Evolutionary conservation across 2,888 invertebrate genomes (phyloP).

Genomic region (Ichneumon xanthorius): DNA sequence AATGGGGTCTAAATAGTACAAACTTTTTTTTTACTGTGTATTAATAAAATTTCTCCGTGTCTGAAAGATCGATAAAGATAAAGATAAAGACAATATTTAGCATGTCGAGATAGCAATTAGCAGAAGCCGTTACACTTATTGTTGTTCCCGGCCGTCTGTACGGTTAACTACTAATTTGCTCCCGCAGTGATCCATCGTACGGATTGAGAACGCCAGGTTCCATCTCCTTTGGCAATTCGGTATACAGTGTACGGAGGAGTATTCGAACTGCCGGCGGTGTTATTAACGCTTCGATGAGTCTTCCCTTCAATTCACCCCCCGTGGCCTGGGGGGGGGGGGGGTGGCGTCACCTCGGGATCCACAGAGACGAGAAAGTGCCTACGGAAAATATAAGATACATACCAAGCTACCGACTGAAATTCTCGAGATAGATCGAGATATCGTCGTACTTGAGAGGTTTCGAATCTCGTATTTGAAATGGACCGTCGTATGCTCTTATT

Average conservation of each 20-base stretch:
- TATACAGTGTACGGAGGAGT: background rate
- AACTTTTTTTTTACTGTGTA: no score
- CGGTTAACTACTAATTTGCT: constrained; percentile 44
- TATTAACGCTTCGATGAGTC: constrained; percentile 73
- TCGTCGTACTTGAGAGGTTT: constrained; percentile 57
- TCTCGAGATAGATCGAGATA: constrained; percentile 51
- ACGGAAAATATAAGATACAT: constrained; percentile 30
- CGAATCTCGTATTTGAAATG: constrained; percentile 48
- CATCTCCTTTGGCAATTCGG: constrained; percentile 1
- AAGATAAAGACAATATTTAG: background rate
- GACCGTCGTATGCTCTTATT: background rate
- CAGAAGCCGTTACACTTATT: background rate
- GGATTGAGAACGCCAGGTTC: background rate
- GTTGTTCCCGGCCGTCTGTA: background rate
- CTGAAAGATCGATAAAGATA: background rate
- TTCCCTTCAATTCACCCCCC: constrained; percentile 79
- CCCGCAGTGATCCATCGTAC: constrained; percentile 13
- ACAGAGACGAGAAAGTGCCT: constrained; percentile 35
- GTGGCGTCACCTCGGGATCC: constrained; percentile 62
- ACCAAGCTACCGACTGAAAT: constrained; percentile 7
- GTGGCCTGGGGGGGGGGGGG: constrained; percentile 29
- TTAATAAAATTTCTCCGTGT: background rate
- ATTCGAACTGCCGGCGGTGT: constrained; percentile 53
- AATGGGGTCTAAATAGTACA: no score
- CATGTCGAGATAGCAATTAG: background rate